Base-by-base conservation (phyloP, 2,888 invertebrate genomes). In the Pandemis heparana region DNA sequence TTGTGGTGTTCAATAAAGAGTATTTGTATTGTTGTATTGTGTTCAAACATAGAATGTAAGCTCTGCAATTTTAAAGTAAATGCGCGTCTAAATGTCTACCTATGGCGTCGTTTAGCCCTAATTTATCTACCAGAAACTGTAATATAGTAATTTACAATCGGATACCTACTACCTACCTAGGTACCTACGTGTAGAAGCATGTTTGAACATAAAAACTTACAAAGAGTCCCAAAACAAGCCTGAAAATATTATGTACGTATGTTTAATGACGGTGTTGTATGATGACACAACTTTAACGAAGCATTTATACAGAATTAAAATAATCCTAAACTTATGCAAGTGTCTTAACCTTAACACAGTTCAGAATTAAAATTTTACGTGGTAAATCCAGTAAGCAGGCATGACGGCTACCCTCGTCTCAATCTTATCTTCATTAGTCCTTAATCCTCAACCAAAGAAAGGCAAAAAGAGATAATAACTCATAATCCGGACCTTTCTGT, bases 341-440 rank as follows among this genome's bases (percentile, higher is more conserved):
- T 12, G 14, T 46, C 53, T n/a, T 53, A n/a, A 2, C 9, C 53
- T n/a, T 53, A n/a, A 2, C 9, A 18, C 9, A 9, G 18, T 18
- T 53, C 68, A 64, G 8, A 64, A 68, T 41, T 14, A 59, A 60
- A 72, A 59, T 46, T 48, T 38, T 53, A 66, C 23, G 18, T 6
- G 16, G 38, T 63, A 73, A 72, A 68, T 73, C 56, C 48, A 67
- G 67, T 68, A 66, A 71, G 61, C 60, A 60, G 71, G 61, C 41
- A 67, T 53, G 71, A 73, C 48, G 68, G 67, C 56, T 18, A 74
- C 74, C 74, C 74, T 70, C 74, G 63, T 74, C 70, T 74, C 61
- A 60, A 74, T 74, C 69, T 69, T 65, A 74, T 74, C 74, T 65
- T 74, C 74, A 74, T 74, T 74, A 74, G 74, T 16, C 41, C 65